Conservation (phyloP, 2,888 invertebrate genomes). For the Cheilosia pagana region DNA sequence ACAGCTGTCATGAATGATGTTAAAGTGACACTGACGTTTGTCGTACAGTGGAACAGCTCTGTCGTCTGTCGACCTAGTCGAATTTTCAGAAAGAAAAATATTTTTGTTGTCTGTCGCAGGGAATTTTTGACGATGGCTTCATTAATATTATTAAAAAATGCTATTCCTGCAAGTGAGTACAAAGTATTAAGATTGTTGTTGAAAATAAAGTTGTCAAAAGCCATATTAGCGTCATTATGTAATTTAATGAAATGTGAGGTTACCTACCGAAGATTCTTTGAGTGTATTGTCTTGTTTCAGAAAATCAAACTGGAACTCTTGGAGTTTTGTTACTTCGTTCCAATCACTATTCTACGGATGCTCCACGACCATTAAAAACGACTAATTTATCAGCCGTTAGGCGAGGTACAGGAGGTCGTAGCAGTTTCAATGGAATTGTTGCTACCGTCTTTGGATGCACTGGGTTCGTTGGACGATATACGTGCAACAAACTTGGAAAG, state of each 20-base stretch:
- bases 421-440: constrained; percentile 97
- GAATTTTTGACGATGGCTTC: constrained; percentile 79
- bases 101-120: background rate
- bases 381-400: constrained; percentile 88
- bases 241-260: constrained; percentile 48
- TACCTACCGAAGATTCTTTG: constrained; percentile 46
- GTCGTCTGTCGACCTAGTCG: no score
- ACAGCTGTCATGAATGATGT: no score
- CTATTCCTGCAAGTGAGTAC: constrained; percentile 81
- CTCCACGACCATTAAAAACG: constrained; percentile 82
- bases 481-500: constrained; percentile 95
- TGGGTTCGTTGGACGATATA: constrained; percentile 94
- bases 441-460: constrained; percentile 98
- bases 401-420: constrained; percentile 95
- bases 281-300: constrained; percentile 73
- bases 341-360: constrained; percentile 79
- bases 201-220: background rate
- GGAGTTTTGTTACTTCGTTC: constrained; percentile 81
- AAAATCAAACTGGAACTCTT: constrained; percentile 80
- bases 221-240: constrained; percentile 39
- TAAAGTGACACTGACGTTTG: no score
- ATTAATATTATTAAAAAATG: constrained; percentile 80
- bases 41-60: no score
- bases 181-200: background rate
- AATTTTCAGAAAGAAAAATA: background rate